Evolutionary conservation across 2,113 vertebrate genomes (phyloP).

Genomic region (Hydropotes inermis): DNA sequence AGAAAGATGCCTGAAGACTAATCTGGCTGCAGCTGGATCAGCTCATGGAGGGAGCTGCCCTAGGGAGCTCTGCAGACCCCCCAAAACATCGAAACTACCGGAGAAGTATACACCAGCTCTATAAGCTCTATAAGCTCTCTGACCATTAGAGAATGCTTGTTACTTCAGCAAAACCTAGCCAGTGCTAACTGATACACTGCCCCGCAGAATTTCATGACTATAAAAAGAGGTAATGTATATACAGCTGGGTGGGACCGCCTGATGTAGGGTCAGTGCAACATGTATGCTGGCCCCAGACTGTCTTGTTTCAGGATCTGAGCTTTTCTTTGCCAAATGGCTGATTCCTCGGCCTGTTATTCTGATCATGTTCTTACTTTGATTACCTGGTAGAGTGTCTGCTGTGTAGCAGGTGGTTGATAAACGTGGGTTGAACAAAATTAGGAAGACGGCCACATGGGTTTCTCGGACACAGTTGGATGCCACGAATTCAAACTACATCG

Average conservation of each 20-base stretch:
- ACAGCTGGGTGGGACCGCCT: too few species aligned
- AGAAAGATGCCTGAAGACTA: neutral
- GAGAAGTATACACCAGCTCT: neutral
- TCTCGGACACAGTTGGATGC: neutral
- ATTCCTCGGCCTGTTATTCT: neutral
- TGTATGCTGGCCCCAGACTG: accelerated
- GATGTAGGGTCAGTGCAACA: accelerated
- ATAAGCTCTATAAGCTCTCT: too few species aligned
- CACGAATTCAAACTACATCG: accelerated
- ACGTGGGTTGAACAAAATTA: neutral
- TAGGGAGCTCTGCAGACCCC: too few species aligned
- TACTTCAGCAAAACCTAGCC: neutral
- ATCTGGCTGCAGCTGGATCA: too few species aligned
- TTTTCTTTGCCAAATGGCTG: too few species aligned
- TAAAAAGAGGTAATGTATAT: accelerated
- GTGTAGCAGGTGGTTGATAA: neutral
- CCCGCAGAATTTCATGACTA: accelerated
- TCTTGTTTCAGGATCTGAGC: neutral
- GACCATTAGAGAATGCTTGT: neutral
- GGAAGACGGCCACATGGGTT: neutral
- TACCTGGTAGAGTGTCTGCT: neutral
- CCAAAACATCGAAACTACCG: accelerated
- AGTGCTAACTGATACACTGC: accelerated
- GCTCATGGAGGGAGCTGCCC: neutral
- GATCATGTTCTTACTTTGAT: too few species aligned